Conservation (phyloP, 2,113 vertebrate genomes). For the Cisticola juncidis region DNA sequence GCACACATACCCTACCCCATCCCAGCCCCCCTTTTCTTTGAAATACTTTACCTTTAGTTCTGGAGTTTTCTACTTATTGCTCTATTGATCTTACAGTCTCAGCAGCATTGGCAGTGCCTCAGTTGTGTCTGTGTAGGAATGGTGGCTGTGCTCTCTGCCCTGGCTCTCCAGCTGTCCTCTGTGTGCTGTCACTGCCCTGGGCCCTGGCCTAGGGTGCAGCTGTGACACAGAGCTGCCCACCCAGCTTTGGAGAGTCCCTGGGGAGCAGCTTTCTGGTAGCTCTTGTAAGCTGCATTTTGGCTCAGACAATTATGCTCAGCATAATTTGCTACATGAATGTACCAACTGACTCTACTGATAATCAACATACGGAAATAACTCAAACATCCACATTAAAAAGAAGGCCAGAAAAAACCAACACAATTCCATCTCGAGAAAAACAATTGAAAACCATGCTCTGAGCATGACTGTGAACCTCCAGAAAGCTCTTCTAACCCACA, state of each 20-base stretch:
- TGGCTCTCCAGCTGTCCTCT: neutral
- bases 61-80: neutral
- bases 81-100: neutral
- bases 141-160: neutral
- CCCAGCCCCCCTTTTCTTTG: neutral
- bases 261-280: neutral
- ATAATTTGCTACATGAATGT: neutral
- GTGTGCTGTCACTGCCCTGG: rapidly evolving
- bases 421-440: neutral
- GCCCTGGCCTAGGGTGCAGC: neutral
- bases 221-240: neutral
- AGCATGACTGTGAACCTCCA: neutral
- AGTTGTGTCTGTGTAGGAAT: neutral
- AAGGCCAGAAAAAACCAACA: rapidly evolving
- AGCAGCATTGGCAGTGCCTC: neutral
- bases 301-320: neutral
- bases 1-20: rapidly evolving
- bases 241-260: neutral
- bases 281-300: neutral
- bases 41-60: neutral
- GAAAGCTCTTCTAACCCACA: neutral
- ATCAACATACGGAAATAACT: neutral
- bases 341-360: neutral
- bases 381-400: neutral
- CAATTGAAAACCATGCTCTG: neutral